Percentiles rank a stretch among this genome's conserved stretches.
Evolutionary conservation across 1,140 invertebrate genomes (phyloP).

Genomic region (Drosophila grimshawi): DNA sequence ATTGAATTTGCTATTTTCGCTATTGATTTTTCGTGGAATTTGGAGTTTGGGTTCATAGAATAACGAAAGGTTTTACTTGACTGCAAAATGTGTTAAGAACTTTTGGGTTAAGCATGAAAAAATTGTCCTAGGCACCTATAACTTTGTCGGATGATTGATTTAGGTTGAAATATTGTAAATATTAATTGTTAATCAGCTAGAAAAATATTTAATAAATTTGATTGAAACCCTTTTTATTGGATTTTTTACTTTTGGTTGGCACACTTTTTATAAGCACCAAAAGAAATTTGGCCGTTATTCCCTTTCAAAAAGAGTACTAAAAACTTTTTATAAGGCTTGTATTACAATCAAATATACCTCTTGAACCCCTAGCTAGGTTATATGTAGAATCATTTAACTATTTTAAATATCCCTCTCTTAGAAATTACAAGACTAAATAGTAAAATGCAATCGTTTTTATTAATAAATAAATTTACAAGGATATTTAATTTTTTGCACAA

Average conservation of each 20-base stretch:
- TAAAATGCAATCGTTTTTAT: neutral
- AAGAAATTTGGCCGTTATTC: too few relatives aligned
- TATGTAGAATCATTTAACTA: too few relatives aligned
- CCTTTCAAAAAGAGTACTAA: too few relatives aligned
- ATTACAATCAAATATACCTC: too few relatives aligned
- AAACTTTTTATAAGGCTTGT: too few relatives aligned
- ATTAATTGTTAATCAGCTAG: constrained; percentile 8
- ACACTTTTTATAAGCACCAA: too few relatives aligned
- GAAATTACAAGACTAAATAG: too few relatives aligned
- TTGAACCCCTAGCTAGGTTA: too few relatives aligned
- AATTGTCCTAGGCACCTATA: neutral
- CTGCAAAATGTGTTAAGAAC: neutral
- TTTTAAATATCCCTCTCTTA: too few relatives aligned
- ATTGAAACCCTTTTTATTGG: neutral
- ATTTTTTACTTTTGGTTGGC: too few relatives aligned
- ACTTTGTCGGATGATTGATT: constrained; percentile 7
- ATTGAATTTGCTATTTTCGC: neutral
- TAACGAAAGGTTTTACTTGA: neutral
- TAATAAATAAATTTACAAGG: neutral
- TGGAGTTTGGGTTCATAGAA: neutral
- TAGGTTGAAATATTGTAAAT: neutral
- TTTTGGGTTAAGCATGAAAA: neutral
- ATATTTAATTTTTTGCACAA: neutral
- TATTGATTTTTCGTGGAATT: constrained; percentile 31
- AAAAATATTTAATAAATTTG: constrained; percentile 13